Base-by-base conservation (phyloP, 2,797 vertebrate species). In the Lemur catta region DNA sequence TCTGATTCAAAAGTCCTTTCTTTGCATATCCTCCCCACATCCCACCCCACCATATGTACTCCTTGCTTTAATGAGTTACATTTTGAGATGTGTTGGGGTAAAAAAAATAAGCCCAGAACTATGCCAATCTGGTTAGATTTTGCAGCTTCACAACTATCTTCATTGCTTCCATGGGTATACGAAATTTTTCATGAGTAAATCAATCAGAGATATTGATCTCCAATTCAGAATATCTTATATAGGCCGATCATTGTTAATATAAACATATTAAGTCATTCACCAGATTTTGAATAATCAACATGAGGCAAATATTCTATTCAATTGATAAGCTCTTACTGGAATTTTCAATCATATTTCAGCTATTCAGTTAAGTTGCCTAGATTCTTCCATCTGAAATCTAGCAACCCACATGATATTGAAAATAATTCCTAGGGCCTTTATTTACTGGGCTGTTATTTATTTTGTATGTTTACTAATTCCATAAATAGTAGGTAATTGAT, bases 391-490 rank as follows among this genome's bases (percentile, higher is more conserved):
- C n/a, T 91, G 28, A 84, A 92, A 5, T 74, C 41, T n/a, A 65
- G 12, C 41, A 81, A 89, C 38, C 15, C 18, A 67, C 43, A 52
- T 65, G 38, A 71, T 12, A 48, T 12, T 74, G 61, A 86, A 94
- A 93, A 74, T 55, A 92, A 74, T 81, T 82, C 15, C 35, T 50
- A 89, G 2, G 26, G 7, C 1, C 4, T 67, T 86, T 48, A 80
- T 76, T 65, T 76, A 80, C 26, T 55, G 20, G 4, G 1, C 2
- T 79, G 9, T 43, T 89, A 79, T 33, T 80, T 89, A 59, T 84
- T 94, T 79, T 82, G 43, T 33, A 41, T 95, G 35, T 50, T 85
- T 94, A 52, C 12, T 43, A 95, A 17, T 94, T 82, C 30, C 10
- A 80, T 82, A 79, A 71, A 50, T 75, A 65, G 14, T 79, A 82